phyloP scores from a whole-genome alignment of 2,797 vertebrate genomes.

The Microctenopoma steveboyesi region DNA sequence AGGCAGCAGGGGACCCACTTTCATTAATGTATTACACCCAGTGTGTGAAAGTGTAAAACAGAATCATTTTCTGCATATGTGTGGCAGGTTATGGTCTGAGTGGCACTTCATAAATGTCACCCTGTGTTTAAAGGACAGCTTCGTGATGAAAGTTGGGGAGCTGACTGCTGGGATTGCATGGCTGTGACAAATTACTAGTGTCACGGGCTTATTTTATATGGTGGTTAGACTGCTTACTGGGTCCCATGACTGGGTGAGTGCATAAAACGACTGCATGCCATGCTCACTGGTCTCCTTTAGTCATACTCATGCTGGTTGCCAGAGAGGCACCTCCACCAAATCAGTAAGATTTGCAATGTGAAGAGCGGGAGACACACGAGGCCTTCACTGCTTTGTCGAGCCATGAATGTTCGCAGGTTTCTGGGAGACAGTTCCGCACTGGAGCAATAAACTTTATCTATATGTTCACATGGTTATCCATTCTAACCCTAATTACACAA shows the following conservation, averaged over 20 bases:
- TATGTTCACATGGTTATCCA: too few species aligned
- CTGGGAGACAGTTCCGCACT: constrained; percentile 12
- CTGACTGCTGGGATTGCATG: constrained; percentile 24
- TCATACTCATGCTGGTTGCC: constrained; percentile 29
- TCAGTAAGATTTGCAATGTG: constrained; percentile 45
- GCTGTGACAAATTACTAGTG: constrained; percentile 66
- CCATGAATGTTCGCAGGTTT: constrained; percentile 20
- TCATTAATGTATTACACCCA: background rate
- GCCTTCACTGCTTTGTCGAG: constrained; percentile 3
- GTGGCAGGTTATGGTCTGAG: constrained; percentile 11
- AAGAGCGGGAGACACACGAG: constrained; percentile 17
- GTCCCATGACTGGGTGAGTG: constrained; percentile 11
- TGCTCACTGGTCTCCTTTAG: constrained; percentile 42
- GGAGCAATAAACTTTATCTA: constrained; percentile 1
- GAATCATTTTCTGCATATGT: constrained; percentile 24
- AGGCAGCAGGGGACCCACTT: background rate
- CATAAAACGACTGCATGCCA: constrained; percentile 30
- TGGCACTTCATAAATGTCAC: constrained; percentile 55
- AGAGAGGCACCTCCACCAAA: constrained; percentile 41
- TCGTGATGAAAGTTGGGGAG: constrained; percentile 57
- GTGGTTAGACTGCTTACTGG: constrained; percentile 20
- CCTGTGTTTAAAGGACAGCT: constrained; percentile 53
- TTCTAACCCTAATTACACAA: too few species aligned
- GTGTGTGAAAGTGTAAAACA: background rate
- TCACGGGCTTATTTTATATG: constrained; percentile 51